Conservation (phyloP, 2,888 invertebrate genomes). For the Alviniconcha strummeri region DNA sequence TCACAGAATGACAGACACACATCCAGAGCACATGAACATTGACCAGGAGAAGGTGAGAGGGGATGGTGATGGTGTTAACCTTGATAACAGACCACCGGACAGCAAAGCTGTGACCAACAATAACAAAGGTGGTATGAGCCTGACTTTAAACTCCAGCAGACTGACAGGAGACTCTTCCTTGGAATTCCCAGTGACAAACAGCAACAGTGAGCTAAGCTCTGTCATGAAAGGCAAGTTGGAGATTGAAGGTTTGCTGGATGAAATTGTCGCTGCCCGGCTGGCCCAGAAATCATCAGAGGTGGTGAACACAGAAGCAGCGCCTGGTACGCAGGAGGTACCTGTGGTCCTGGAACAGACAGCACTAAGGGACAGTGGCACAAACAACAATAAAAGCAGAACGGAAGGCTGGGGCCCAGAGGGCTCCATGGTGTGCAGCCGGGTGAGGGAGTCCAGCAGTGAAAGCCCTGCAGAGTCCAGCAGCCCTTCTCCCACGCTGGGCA, state of each 20-base stretch:
- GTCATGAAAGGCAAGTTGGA: slow-evolving; percentile 37
- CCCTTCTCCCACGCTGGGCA: slow-evolving; percentile 34
- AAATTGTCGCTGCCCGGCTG: slow-evolving; percentile 32
- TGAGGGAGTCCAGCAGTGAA: neutral
- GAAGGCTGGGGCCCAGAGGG: slow-evolving; percentile 22
- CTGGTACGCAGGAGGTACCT: neutral
- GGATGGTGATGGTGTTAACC: too few relatives aligned
- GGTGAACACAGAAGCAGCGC: neutral
- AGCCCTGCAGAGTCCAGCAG: slow-evolving; percentile 20
- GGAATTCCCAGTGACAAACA: slow-evolving; percentile 14
- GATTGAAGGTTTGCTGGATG: slow-evolving; percentile 39
- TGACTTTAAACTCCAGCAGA: neutral
- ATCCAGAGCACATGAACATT: neutral
- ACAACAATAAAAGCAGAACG: slow-evolving; percentile 1
- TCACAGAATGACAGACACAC: neutral
- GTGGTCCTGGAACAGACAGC: neutral
- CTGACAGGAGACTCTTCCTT: neutral
- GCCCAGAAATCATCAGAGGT: slow-evolving; percentile 19
- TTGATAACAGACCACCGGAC: too few relatives aligned
- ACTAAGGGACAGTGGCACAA: neutral
- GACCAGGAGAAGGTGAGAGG: neutral
- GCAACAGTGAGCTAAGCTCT: slow-evolving; percentile 5
- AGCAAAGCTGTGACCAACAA: neutral
- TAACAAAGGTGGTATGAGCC: neutral
- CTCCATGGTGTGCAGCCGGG: slow-evolving; percentile 16